Evolutionary conservation across 1,140 invertebrate species (phyloP), one percentile per base, ranked within the genome.

Genomic region (Monomorium pharaonis): DNA sequence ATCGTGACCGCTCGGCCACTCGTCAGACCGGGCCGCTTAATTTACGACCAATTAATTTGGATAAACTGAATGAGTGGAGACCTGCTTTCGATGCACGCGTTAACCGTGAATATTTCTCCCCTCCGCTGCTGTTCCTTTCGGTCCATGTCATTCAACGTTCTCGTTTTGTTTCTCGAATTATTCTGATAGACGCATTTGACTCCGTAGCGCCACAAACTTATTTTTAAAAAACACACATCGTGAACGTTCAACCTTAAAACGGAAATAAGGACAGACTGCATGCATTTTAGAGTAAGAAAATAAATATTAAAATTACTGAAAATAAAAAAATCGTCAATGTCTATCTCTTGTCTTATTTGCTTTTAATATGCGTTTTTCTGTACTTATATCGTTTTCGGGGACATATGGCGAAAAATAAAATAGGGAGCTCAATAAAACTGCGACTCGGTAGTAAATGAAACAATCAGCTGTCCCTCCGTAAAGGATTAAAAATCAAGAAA

Each of bases 31-130:
- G 60, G 88, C 91, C 90, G 92, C 92, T 94, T 95, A 95, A 95
- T 95, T 95, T 95, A 95, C 94, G 94, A 94, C 94, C 94, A 95
- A 95, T 95, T 95, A 95, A 95, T 95, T 95, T 95, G 94, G 94
- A 94, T 95, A 95, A 95, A 94, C 92, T 93, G 93, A 95, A 94
- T 92, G 87, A 89, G 92, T 88, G 92, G 91, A 90, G 85, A 91
- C 92, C 91, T 92, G 92, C 93, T 94, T 93, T 93, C 92, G 93
- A 94, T 94, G 92, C 94, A 93, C 94, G 92, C 93, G 93, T 95
- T 94, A 94, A 94, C 90, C 90, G 84, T 85, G 92, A 91, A 94
- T 93, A 93, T 91, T 93, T 92, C 87, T 86, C 72, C 56, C 75
- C 86, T 81, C 63, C 76, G 81, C 70, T 60, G 24, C 60, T 56